Conservation (phyloP, 2,888 invertebrate genomes). For the Rhagonycha lutea region DNA sequence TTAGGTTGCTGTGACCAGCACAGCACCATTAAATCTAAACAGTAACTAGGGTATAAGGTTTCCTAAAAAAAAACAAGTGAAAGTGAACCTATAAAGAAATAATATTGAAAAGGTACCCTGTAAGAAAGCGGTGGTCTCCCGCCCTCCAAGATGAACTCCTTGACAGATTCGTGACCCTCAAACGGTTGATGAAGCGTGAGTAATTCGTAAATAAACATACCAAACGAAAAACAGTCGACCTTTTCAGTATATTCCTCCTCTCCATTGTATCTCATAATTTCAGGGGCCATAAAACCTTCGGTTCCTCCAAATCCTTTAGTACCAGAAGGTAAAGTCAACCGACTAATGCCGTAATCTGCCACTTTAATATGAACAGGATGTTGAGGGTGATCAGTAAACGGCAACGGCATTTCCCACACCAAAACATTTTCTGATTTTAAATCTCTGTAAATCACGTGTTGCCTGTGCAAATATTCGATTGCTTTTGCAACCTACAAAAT, state of each 20-base stretch:
- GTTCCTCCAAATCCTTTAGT: constrained; percentile 98
- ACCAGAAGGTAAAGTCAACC: constrained; percentile 85
- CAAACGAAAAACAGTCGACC: constrained; percentile 98
- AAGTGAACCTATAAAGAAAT: neutral
- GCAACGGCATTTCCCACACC: constrained; percentile 94
- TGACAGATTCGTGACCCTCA: constrained; percentile 95
- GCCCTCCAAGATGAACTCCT: constrained; percentile 94
- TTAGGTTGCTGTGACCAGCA: constrained; percentile 92
- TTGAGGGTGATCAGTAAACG: constrained; percentile 70
- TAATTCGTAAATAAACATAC: constrained; percentile 97
- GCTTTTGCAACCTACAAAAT: constrained; percentile 82
- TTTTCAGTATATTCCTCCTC: constrained; percentile 99
- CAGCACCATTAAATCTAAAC: constrained; percentile 92
- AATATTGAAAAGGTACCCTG: constrained; percentile 58
- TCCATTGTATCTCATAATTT: constrained; percentile 97
- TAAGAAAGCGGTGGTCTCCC: constrained; percentile 87
- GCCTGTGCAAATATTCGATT: constrained; percentile 91
- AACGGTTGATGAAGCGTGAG: constrained; percentile 92
- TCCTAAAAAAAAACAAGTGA: constrained; percentile 58
- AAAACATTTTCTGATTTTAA: constrained; percentile 96
- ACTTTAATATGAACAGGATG: constrained; percentile 85
- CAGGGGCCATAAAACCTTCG: constrained; percentile 99
- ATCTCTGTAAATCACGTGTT: constrained; percentile 91
- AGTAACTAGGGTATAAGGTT: constrained; percentile 81
- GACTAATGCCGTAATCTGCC: constrained; percentile 95